Conservation (phyloP, 2,113 vertebrate species). For the Uria lomvia region DNA sequence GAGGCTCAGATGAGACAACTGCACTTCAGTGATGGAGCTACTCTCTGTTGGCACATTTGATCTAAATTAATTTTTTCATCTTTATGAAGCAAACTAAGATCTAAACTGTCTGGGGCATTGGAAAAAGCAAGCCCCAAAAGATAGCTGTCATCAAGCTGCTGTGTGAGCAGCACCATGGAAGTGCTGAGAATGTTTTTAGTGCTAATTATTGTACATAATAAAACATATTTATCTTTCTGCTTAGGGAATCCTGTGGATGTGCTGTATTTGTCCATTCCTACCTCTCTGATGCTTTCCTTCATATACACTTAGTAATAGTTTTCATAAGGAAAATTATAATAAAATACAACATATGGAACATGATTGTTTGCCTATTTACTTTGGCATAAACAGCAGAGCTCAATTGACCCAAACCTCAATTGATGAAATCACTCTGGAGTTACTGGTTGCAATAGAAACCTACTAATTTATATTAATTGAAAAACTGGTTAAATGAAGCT, state of each 20-base stretch:
- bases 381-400: not conserved
- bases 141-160: not conserved
- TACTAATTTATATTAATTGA: not conserved
- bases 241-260: not conserved
- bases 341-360: not conserved
- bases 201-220: not conserved
- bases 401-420: not conserved
- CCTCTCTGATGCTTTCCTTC: not conserved
- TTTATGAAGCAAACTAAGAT: not conserved
- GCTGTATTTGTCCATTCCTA: not conserved
- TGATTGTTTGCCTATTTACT: not conserved
- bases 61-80: conserved; percentile 11
- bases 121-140: not conserved
- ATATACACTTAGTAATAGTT: not conserved
- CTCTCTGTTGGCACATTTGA: not conserved
- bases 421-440: not conserved
- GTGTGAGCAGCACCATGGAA: not conserved
- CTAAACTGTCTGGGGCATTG: not conserved
- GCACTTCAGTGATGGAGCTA: not conserved
- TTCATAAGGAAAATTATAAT: not conserved
- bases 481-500: not conserved
- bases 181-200: not conserved
- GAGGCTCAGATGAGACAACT: not conserved
- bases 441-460: not conserved
- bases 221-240: not conserved